phyloP scores from a whole-genome alignment of 2,113 vertebrate genomes.

The Ginglymostoma cirratum region DNA sequence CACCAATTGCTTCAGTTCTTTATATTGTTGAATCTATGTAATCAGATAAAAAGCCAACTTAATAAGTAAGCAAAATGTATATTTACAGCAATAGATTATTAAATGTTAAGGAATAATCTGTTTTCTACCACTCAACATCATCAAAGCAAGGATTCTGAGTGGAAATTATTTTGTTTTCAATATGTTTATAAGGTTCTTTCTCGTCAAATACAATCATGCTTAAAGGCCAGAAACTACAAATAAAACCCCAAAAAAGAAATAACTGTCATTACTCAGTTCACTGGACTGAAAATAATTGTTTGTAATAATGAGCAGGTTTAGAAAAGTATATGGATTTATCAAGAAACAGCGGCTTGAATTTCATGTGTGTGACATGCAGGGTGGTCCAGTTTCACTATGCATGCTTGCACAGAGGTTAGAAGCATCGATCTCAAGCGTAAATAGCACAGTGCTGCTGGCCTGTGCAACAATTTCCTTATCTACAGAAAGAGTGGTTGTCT shows the following conservation, averaged over 20 bases:
- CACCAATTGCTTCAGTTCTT: constrained; percentile 70
- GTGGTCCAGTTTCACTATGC: too few species aligned
- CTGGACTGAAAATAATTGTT: not conserved
- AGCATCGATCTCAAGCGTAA: too few species aligned
- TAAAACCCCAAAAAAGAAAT: not conserved
- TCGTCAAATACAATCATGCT: not conserved
- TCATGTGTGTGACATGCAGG: not conserved
- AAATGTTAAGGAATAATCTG: not conserved
- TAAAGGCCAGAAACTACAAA: not conserved
- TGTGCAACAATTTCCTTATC: too few species aligned
- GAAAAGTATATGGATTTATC: not conserved
- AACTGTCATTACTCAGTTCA: not conserved
- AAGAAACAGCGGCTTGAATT: not conserved
- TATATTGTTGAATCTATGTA: constrained; percentile 69
- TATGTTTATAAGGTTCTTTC: not conserved
- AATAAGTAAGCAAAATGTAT: not conserved
- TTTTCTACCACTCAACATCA: not conserved
- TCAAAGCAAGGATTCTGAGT: not conserved
- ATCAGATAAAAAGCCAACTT: not conserved
- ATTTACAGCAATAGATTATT: not conserved
- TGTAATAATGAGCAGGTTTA: not conserved
- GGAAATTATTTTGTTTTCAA: not conserved
- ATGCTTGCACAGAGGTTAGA: too few species aligned
- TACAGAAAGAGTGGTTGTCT: too few species aligned
- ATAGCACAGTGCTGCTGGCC: too few species aligned